phyloP scores from a whole-genome alignment of 2,797 vertebrate species.

The Pipistrellus nathusii region DNA sequence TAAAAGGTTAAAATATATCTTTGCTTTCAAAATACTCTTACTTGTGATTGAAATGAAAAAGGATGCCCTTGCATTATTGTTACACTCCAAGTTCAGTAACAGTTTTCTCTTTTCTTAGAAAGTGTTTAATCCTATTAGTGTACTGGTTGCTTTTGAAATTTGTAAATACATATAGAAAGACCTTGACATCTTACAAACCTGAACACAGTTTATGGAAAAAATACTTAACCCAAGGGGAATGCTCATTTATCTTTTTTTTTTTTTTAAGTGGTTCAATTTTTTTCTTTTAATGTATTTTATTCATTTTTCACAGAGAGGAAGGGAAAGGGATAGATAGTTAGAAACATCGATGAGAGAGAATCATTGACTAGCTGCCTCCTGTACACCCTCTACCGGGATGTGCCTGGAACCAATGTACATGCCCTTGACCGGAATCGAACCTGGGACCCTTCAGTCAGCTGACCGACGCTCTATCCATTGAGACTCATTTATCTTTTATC shows the following conservation, averaged over 20 bases:
- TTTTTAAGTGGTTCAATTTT: too few species aligned
- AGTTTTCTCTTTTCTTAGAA: constrained; percentile 3
- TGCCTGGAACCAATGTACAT: too few species aligned
- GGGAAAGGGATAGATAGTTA: too few species aligned
- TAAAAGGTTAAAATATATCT: background rate
- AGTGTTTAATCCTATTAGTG: constrained; percentile 7
- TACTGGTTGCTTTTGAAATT: constrained; percentile 54
- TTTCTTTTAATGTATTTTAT: too few species aligned
- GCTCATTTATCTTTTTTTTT: constrained; percentile 59
- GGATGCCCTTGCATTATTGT: background rate
- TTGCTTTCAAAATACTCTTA: constrained; percentile 18
- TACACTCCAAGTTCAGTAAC: background rate
- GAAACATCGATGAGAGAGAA: too few species aligned
- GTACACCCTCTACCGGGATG: too few species aligned
- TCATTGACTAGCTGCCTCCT: too few species aligned
- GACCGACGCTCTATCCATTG: too few species aligned
- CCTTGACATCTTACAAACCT: constrained; percentile 40
- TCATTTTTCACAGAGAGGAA: too few species aligned
- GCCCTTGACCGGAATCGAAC: too few species aligned
- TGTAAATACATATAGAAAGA: constrained; percentile 36
- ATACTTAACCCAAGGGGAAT: constrained; percentile 12
- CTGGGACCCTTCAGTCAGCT: too few species aligned
- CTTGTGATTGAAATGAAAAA: constrained; percentile 10
- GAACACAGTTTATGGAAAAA: background rate
- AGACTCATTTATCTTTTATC: constrained; percentile 65